Evolutionary conservation across 1,140 invertebrate genomes (phyloP), one percentile per base, ranked within the genome.

Genomic region (Helicoverpa armigera): DNA sequence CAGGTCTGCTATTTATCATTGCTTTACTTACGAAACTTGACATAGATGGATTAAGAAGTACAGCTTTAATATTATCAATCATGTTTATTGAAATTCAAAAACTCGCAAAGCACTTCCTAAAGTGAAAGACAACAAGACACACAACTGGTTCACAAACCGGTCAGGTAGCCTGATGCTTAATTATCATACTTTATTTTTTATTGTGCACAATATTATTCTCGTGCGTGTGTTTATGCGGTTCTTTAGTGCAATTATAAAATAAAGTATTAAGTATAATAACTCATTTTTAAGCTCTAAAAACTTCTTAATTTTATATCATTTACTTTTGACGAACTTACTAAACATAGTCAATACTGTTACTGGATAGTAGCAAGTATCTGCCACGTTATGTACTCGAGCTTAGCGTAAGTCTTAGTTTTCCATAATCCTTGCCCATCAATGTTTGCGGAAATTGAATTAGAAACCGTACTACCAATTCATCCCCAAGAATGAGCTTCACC

Each of bases 1-100:
- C 63, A 67, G n/a, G 11, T 67, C 16, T 31, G 12, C 29, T 35
- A 35, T 63, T 35, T 35, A 35, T 35, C 7, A 35, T 35, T 2
- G 35, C 35, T 35, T 35, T 35, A 48, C 16, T 67, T 43, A 65
- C n/a, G 31, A 43, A 65, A 65, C 61, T 2, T n/a, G 14, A 54
- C 53, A 58, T 16, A 11, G 35, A 65, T 10, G 31, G 35, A n/a
- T 23, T 13, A 43, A 65, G 31, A 65, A n/a, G 14, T 65, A 43
- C 14, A 65, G 14, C n/a, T 14, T 65, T 35, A 50, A 67, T 48
- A 23, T 67, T 67, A 50, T 67, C 18, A 67, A 50, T 67, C 43
- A 67, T 48, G 3, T 48, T 67, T 43, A 35, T 63, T 61, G n/a
- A 67, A 48, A 67, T 67, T 67, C 43, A 65, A 67, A 31, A 70